Evolutionary conservation across 2,797 vertebrate species (phyloP), one percentile per base, ranked within the genome.

Genomic region (Alosa sapidissima): DNA sequence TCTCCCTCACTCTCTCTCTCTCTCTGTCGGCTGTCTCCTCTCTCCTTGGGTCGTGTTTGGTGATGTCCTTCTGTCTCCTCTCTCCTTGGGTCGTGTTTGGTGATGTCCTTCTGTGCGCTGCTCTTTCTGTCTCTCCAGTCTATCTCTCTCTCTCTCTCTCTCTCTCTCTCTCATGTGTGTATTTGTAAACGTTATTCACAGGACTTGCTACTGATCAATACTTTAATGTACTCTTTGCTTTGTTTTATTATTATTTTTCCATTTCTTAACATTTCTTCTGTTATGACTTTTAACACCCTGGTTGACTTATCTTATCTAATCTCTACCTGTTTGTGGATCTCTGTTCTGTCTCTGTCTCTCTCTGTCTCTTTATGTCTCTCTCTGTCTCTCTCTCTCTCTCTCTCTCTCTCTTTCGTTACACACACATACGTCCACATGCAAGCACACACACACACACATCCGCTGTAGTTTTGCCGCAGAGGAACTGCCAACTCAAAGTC

Each of bases 1-100:
- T 68, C 48, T 86, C 58, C 49, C 11, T 16, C 82, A 16, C 72
- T 62, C 72, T n/a, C 16, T 65, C 55, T 72, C 54, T 60, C 82
- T 82, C 52, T 84, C 51, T 60, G 45, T 52, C 33, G 51, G 33
- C 68, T 60, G 55, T 2, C 16, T 33, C 68, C 33, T 45, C 68
- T 75, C 68, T 75, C 68, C 13, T 16, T 16, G 68, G 68, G 68
- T 75, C 13, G 14, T 41, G 41, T 75, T 41, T 28, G 33, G 68
- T 7, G 68, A 75, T 75, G 68, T 75, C 68, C 68, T 75, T 75
- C 33, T 41, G 33, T 75, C n/a, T n/a, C 68, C 11, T 33, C 68
- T 75, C 68, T 75, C 68, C 14, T 16, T 16, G 68, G 68, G 68
- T 75, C 13, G 14, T 45, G 41, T 75, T 41, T 28, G 36, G 68